phyloP scores from a whole-genome alignment of 2,113 vertebrate species.

The Himantopus leucocephalus region DNA sequence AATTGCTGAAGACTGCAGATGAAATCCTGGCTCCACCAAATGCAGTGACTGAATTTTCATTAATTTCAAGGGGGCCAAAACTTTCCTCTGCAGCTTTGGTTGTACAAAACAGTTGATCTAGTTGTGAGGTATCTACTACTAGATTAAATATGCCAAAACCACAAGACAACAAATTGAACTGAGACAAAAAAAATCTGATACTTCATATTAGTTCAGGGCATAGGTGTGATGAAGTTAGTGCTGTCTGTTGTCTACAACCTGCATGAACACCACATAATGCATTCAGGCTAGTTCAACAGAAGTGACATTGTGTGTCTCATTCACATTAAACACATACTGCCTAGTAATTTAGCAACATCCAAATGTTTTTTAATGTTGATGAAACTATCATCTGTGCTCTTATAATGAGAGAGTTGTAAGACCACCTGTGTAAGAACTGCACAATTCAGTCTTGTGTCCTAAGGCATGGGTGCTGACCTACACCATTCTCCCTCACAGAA shows the following conservation, averaged over 20 bases:
- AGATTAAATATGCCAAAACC: background rate
- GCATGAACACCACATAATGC: background rate
- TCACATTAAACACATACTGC: background rate
- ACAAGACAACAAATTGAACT: background rate
- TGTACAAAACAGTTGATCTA: background rate
- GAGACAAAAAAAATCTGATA: background rate
- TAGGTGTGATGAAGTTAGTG: background rate
- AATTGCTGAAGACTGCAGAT: background rate
- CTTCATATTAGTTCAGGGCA: background rate
- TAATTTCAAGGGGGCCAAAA: background rate
- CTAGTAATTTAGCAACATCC: background rate
- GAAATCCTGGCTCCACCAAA: background rate
- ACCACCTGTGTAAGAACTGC: background rate
- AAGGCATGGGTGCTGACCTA: background rate
- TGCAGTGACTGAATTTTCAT: background rate
- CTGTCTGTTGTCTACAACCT: background rate
- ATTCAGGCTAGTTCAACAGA: background rate
- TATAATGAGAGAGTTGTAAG: background rate
- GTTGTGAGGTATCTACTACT: background rate
- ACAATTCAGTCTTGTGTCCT: background rate
- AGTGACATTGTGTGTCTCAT: background rate
- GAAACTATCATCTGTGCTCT: background rate
- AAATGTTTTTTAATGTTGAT: background rate
- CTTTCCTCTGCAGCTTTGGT: background rate
- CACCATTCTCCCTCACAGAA: background rate